Conservation (phyloP, 2,113 vertebrate species). For the Pelusios castaneus region DNA sequence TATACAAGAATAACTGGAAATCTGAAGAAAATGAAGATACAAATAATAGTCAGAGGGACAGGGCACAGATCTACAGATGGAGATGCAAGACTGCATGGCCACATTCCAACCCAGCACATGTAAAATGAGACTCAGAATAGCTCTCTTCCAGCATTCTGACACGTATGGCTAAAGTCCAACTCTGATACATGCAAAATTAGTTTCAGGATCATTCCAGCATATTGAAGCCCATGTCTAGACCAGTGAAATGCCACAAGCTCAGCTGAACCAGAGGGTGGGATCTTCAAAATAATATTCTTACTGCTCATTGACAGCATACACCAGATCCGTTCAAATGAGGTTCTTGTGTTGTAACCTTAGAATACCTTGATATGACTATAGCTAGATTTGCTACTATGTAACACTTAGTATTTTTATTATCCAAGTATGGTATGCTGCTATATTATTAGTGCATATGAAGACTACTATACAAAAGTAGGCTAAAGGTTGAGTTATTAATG, state of each 20-base stretch:
- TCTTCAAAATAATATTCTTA: conserved; percentile 10
- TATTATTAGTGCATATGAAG: not conserved
- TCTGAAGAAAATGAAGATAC: not conserved
- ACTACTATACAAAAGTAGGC: not conserved
- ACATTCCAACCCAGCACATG: conserved; percentile 74
- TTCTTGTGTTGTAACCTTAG: rapidly evolving
- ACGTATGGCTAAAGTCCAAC: conserved; percentile 63
- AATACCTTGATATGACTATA: not conserved
- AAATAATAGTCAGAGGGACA: conserved; percentile 41
- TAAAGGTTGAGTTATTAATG: not conserved
- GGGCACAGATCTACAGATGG: conserved; percentile 72
- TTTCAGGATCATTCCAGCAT: conserved; percentile 74
- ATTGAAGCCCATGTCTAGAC: conserved; percentile 70
- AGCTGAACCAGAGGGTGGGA: conserved; percentile 49
- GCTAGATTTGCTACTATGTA: not conserved
- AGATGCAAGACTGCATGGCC: conserved; percentile 73
- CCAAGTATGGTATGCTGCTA: not conserved
- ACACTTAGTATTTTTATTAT: not conserved
- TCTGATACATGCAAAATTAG: conserved; percentile 76
- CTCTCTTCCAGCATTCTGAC: conserved; percentile 74
- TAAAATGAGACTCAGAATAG: conserved; percentile 75
- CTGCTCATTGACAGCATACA: not conserved
- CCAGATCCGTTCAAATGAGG: not conserved
- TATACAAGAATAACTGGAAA: not conserved
- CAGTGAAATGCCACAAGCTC: conserved; percentile 65